Conservation (phyloP, 2,888 invertebrate genomes). For the Erebia ligea region DNA sequence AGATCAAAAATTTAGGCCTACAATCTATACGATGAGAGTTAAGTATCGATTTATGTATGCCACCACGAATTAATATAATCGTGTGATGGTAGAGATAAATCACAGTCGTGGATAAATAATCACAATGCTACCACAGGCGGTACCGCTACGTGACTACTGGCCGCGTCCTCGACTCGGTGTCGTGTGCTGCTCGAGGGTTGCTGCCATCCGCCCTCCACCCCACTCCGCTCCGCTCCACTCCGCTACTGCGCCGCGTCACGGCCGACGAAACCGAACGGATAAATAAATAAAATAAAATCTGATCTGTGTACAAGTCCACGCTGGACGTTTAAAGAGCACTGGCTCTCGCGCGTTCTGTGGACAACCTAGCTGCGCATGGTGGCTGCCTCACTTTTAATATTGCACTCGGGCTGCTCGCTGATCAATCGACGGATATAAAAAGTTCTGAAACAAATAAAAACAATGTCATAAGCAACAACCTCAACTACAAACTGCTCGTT, state of each 20-base stretch:
- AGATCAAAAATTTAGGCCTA: slow-evolving; percentile 83
- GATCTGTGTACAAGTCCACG: slow-evolving; percentile 70
- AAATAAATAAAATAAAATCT: slow-evolving; percentile 67
- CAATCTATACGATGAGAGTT: slow-evolving; percentile 75
- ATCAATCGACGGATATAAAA: slow-evolving; percentile 64
- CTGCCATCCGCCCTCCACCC: slow-evolving; percentile 41
- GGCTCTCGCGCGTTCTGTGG: slow-evolving; percentile 44
- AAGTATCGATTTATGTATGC: slow-evolving; percentile 78
- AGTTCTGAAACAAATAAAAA: slow-evolving; percentile 26
- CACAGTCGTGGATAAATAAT: slow-evolving; percentile 78
- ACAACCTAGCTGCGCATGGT: slow-evolving; percentile 64
- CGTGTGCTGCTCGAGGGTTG: slow-evolving; percentile 57
- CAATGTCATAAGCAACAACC: background rate
- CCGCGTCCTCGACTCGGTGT: slow-evolving; percentile 44
- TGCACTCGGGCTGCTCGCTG: slow-evolving; percentile 68
- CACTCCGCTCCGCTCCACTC: slow-evolving; percentile 28
- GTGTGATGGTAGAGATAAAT: slow-evolving; percentile 79
- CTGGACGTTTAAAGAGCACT: slow-evolving; percentile 53
- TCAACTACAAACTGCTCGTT: no score
- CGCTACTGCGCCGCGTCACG: slow-evolving; percentile 43
- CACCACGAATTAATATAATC: slow-evolving; percentile 68
- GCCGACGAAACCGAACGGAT: slow-evolving; percentile 65
- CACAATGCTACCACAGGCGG: slow-evolving; percentile 80
- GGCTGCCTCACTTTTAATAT: slow-evolving; percentile 66
- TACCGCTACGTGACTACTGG: slow-evolving; percentile 73